phyloP scores from a whole-genome alignment of 2,888 invertebrate genomes.

The Trypoxylon attenuatum region DNA sequence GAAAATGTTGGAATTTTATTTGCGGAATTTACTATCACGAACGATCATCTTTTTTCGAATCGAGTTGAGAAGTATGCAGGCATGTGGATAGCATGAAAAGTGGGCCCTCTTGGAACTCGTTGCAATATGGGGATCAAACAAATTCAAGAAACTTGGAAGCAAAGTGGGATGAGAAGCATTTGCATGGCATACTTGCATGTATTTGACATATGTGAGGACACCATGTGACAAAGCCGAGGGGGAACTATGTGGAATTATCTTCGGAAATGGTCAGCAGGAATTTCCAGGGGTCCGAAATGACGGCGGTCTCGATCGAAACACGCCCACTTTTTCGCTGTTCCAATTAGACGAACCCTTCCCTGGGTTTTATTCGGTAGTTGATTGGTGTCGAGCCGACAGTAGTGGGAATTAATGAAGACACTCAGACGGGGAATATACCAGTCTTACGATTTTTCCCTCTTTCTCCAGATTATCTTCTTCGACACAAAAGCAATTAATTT shows the following conservation, averaged over 20 bases:
- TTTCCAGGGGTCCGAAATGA: constrained; percentile 42
- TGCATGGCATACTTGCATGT: no score
- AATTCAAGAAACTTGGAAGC: no score
- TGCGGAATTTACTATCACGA: no score
- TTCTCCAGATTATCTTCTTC: constrained; percentile 26
- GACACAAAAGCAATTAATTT: constrained; percentile 25
- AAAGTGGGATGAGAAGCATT: no score
- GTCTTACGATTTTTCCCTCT: constrained; percentile 41
- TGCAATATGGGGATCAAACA: no score
- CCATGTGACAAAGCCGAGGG: no score
- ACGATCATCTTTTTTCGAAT: no score
- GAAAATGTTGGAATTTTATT: background rate
- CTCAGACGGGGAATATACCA: constrained; percentile 37
- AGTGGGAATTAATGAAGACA: constrained; percentile 58
- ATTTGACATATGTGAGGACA: no score
- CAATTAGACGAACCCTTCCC: constrained; percentile 66
- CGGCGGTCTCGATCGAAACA: constrained; percentile 59
- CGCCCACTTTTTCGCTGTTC: constrained; percentile 70
- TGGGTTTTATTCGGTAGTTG: constrained; percentile 54
- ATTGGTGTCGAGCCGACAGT: constrained; percentile 53
- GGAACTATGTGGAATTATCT: constrained; percentile 47
- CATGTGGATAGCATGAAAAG: no score
- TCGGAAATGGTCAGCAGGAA: constrained; percentile 34
- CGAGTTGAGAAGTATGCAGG: no score
- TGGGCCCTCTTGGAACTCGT: no score